These are phyloP conservation scores for Stigmatopora argus DNA, from an alignment of 2,113 vertebrate genomes.

Conservation along the genomic window DNA sequence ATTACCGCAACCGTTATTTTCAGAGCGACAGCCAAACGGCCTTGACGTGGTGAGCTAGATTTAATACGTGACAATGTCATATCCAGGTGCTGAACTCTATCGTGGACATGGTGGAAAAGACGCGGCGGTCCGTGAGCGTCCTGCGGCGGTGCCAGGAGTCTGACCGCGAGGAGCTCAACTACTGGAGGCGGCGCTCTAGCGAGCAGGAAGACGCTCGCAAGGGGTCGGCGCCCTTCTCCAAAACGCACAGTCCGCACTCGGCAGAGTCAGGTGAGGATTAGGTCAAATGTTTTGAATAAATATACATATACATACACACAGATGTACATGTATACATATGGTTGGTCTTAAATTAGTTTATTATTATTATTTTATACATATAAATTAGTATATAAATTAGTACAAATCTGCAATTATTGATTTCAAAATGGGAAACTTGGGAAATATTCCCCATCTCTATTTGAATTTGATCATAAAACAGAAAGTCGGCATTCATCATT, in stretches of 20 bases:
- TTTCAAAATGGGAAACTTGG: too few relatives aligned
- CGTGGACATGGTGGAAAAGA: constrained; percentile 99
- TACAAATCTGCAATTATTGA: too few relatives aligned
- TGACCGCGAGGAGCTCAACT: constrained; percentile 92
- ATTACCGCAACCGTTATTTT: not conserved
- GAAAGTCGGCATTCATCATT: too few relatives aligned
- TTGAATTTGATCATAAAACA: too few relatives aligned
- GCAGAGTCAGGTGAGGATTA: constrained; percentile 78
- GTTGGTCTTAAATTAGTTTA: too few relatives aligned
- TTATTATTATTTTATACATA: too few relatives aligned
- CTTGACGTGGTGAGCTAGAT: too few relatives aligned
- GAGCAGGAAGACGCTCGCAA: constrained; percentile 88
- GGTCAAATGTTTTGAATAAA: not conserved
- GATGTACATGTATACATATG: too few relatives aligned
- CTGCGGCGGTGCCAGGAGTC: constrained; percentile 94
- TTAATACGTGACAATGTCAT: not conserved
- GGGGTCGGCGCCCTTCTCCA: constrained; percentile 68
- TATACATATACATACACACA: too few relatives aligned
- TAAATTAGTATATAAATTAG: too few relatives aligned
- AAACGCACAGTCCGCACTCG: constrained; percentile 86
- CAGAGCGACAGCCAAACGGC: not conserved
- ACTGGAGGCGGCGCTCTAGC: constrained; percentile 86
- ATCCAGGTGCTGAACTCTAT: constrained; percentile 91
- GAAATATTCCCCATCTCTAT: too few relatives aligned
- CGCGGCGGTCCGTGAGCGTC: constrained; percentile 87